A percentile compares a stretch with the other conserved stretches of the same genome.
Evolutionary conservation across 2,113 vertebrate species (phyloP).

Genomic region (Melanotaenia duboulayi): DNA sequence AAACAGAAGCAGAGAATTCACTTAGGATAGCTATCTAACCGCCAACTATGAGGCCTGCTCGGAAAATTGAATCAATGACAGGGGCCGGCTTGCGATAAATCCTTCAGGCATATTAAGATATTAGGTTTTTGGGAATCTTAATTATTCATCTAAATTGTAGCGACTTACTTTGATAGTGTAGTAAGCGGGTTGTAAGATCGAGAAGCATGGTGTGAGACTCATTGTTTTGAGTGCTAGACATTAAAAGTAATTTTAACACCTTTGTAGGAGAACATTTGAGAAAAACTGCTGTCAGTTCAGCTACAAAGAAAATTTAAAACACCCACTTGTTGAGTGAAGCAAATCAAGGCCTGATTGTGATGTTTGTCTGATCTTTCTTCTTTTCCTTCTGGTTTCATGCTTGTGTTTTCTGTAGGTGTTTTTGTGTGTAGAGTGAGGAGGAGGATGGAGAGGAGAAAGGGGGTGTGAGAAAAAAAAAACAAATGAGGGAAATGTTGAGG

Average conservation of each 20-base stretch:
- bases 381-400: constrained; percentile 33
- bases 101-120: constrained; percentile 79
- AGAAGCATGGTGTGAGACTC: constrained; percentile 19
- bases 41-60: constrained; percentile 74
- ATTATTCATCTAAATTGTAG: constrained; percentile 77
- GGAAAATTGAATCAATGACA: constrained; percentile 82
- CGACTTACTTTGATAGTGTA: constrained; percentile 61
- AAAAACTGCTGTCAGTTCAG: constrained; percentile 16
- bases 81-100: constrained; percentile 72
- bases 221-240: constrained; percentile 35
- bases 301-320: constrained; percentile 34
- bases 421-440: constrained; percentile 17
- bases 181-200: constrained; percentile 45
- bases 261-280: not conserved
- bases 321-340: constrained; percentile 63
- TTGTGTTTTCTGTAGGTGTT: constrained; percentile 68
- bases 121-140: constrained; percentile 76
- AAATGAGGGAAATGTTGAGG: constrained; percentile 74
- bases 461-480: constrained; percentile 39
- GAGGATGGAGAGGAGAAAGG: not conserved
- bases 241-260: constrained; percentile 25
- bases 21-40: constrained; percentile 79
- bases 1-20: constrained; percentile 80
- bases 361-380: constrained; percentile 22
- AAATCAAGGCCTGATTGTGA: constrained; percentile 54